Evolutionary conservation across 1,140 invertebrate species (phyloP).

Genomic region (Euborellia annulipes): DNA sequence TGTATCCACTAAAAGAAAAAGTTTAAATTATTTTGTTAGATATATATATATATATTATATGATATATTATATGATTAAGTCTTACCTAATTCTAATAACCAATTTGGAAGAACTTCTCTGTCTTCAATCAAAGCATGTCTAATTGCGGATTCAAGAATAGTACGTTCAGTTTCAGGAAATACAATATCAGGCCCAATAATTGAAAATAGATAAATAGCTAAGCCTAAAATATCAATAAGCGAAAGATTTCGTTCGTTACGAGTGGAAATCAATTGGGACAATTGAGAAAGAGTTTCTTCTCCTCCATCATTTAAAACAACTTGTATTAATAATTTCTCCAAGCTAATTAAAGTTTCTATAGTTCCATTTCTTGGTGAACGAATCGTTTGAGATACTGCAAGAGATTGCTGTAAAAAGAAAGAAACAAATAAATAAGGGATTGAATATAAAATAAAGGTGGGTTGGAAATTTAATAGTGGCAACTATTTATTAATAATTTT

Average conservation of each 20-base stretch:
- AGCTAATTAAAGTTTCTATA: slow-evolving; percentile 34
- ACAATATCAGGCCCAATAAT: slow-evolving; percentile 38
- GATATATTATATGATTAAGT: slow-evolving; percentile 17
- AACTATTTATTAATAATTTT: too few species aligned
- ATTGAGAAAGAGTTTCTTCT: slow-evolving; percentile 24
- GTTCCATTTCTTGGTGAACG: slow-evolving; percentile 35
- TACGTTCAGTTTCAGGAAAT: slow-evolving; percentile 36
- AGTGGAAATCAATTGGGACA: slow-evolving; percentile 38
- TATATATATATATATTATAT: slow-evolving; percentile 7
- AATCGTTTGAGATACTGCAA: slow-evolving; percentile 37
- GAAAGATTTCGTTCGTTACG: slow-evolving; percentile 34
- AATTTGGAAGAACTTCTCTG: slow-evolving; percentile 22
- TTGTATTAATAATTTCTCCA: slow-evolving; percentile 39
- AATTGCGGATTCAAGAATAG: slow-evolving; percentile 32
- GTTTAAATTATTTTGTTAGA: too few species aligned
- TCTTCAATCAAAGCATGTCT: slow-evolving; percentile 42
- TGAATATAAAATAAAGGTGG: too few species aligned
- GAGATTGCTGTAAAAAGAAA: slow-evolving; percentile 29
- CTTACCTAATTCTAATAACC: slow-evolving; percentile 24
- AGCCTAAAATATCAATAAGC: slow-evolving; percentile 39
- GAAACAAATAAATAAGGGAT: too few species aligned
- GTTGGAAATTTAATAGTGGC: too few species aligned
- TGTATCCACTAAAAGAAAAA: slow-evolving; percentile 12
- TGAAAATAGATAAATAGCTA: slow-evolving; percentile 44
- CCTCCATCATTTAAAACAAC: slow-evolving; percentile 18